Base-by-base conservation (phyloP, 2,888 invertebrate species). In the Meloe dianella region DNA sequence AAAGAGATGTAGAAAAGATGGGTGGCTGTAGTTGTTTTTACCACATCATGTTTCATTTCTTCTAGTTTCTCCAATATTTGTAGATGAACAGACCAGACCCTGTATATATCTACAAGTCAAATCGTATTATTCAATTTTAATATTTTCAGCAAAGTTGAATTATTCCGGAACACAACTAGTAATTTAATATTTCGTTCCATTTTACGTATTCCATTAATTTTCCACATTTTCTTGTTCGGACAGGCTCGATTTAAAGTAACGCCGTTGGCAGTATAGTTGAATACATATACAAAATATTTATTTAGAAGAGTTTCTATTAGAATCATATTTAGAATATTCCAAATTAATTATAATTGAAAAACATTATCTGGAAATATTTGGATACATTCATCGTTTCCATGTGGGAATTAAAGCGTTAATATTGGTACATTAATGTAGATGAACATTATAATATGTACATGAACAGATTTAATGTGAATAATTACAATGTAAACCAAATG, bases 101-200 rank as follows among this genome's bases (percentile, higher is more conserved):
- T n/a, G n/a, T n/a, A n/a, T n/a, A n/a, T 32, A 63, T 58, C 54
- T 63, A 63, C 60, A 47, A 63, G 63, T 67, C 56, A 61, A 67
- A 64, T 67, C 58, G 47, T 61, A 67, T 67, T 61, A 67, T 61
- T 67, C 67, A 57, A 63, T 67, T 67, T 61, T n/a, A 64, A 61
- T 64, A 51, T 57, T 61, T 47, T 47, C 47, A 47, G 10, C 9
- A 47, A 20, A 47, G 20, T 3, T 47, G 47, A 20, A 47, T 47
- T 20, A 47, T 47, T 47, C 47, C 20, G 9, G 47, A 47, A 20
- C 10, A 47, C 20, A 20, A 20, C 41, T 41, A 35, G 6, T 67
- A 67, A 67, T 67, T 67, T 67, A 61, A 64, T 64, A 67, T 67
- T 67, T 64, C 67, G 59, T 64, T 64, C 60, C 64, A 61, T 59